phyloP scores from a whole-genome alignment of 1,140 invertebrate genomes.

The Physella acuta region DNA sequence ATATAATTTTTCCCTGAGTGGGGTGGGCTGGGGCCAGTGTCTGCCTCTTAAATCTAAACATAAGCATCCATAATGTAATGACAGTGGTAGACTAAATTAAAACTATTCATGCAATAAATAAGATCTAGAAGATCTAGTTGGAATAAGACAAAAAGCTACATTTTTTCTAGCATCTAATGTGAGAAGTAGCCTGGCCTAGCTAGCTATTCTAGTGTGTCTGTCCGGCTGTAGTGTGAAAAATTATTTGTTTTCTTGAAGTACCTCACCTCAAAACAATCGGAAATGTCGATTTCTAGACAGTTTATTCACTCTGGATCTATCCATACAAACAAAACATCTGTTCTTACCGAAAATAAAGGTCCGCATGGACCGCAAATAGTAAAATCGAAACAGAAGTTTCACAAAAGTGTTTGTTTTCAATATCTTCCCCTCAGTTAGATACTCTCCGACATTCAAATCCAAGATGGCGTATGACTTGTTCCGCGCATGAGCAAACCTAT shows the following conservation, averaged over 20 bases:
- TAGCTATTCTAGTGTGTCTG: not conserved
- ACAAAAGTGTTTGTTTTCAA: not conserved
- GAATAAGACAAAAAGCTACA: not conserved
- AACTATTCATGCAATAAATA: no score
- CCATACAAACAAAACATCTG: not conserved
- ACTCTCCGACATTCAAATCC: slow-evolving; percentile 26
- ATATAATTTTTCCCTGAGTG: no score
- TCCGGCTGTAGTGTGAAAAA: not conserved
- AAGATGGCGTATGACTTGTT: slow-evolving; percentile 26
- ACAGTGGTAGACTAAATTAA: no score
- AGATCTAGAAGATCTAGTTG: no score
- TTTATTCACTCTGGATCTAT: not conserved
- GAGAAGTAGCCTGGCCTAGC: not conserved
- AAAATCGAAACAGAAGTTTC: slow-evolving; percentile 14
- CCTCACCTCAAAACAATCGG: not conserved
- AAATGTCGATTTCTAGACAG: not conserved
- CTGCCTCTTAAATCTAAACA: no score
- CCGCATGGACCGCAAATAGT: slow-evolving; percentile 14
- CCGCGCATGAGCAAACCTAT: slow-evolving; percentile 2
- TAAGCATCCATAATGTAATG: no score
- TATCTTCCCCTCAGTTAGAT: not conserved
- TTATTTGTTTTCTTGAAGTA: not conserved
- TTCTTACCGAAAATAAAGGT: slow-evolving; percentile 25
- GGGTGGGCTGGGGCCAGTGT: no score
- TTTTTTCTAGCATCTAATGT: not conserved